phyloP scores from a whole-genome alignment of 2,888 invertebrate species.

The Halictus quadricinctus region DNA sequence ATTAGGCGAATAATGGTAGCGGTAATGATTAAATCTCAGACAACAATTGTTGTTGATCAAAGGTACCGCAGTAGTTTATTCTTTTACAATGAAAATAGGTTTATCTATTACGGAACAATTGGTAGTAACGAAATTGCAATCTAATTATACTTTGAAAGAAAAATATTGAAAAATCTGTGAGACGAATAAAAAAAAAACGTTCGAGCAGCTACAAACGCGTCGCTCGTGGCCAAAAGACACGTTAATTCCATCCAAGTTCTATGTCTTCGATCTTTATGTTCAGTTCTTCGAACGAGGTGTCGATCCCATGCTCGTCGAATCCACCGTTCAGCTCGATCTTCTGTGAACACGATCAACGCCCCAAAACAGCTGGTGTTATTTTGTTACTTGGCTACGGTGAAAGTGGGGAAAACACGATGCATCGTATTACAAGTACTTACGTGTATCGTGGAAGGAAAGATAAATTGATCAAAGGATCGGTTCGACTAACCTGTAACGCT shows the following conservation, averaged over 20 bases:
- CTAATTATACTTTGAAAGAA: background rate
- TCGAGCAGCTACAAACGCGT: background rate
- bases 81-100: background rate
- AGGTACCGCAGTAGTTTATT: slow-evolving; percentile 10
- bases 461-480: background rate
- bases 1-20: background rate
- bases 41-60: background rate
- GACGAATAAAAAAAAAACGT: slow-evolving; percentile 5
- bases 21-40: background rate
- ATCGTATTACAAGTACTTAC: background rate
- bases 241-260: slow-evolving; percentile 77
- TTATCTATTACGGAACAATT: background rate
- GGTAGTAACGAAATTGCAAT: background rate
- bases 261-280: slow-evolving; percentile 79
- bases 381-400: background rate
- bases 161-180: background rate
- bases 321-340: slow-evolving; percentile 75
- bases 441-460: background rate
- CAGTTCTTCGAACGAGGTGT: slow-evolving; percentile 76
- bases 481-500: slow-evolving; percentile 73
- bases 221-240: background rate
- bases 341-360: slow-evolving; percentile 57
- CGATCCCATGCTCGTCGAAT: slow-evolving; percentile 75
- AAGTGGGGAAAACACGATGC: background rate
- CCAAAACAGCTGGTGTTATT: background rate